Conservation (phyloP, 2,888 invertebrate species). For the Pyrrhosoma nymphula region DNA sequence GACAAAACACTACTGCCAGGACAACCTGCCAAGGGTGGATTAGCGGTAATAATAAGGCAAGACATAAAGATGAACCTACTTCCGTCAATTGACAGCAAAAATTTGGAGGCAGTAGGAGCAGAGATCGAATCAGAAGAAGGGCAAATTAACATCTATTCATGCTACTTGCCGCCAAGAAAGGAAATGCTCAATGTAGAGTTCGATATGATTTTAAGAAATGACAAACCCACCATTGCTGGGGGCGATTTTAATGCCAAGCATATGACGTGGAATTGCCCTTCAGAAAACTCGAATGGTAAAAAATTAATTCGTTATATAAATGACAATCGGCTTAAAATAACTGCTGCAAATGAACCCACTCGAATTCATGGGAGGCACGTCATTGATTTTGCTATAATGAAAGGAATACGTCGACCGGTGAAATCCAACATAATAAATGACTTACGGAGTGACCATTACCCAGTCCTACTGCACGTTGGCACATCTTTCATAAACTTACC, state of each 20-base stretch:
- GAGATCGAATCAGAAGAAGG: neutral
- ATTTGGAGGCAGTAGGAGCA: neutral
- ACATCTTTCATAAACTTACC: neutral
- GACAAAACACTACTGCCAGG: too few species aligned
- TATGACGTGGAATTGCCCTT: neutral
- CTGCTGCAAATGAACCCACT: neutral
- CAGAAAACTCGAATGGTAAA: neutral
- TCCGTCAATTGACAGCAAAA: too few species aligned
- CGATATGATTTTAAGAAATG: too few species aligned
- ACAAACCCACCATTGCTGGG: too few species aligned
- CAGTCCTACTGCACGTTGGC: neutral
- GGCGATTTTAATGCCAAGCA: too few species aligned
- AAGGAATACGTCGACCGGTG: neutral
- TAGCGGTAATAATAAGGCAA: too few species aligned
- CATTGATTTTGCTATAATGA: neutral
- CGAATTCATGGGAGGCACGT: neutral
- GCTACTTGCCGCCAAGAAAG: neutral
- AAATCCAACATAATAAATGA: neutral
- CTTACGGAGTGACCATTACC: neutral
- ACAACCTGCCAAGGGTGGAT: too few species aligned
- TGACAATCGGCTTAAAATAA: too few species aligned
- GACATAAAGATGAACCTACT: too few species aligned
- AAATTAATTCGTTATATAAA: neutral
- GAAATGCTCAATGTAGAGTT: neutral
- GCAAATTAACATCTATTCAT: neutral